Conservation (phyloP, 1,140 invertebrate species). For the Caenorhabditis tropicalis region DNA sequence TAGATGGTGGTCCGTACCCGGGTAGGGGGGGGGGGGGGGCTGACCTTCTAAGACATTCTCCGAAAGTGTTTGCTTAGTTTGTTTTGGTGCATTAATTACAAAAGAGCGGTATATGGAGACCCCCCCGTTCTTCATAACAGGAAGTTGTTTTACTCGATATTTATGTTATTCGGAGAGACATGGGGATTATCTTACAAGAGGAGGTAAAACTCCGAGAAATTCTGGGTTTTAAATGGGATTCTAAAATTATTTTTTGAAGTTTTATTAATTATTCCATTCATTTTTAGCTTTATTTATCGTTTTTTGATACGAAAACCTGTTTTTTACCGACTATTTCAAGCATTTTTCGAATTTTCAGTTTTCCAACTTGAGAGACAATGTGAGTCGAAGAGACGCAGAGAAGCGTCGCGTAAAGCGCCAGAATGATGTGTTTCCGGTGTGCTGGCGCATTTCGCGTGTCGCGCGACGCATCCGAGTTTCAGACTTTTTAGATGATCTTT, state of each 20-base stretch:
- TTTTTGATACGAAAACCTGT: too few relatives aligned
- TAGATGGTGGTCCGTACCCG: not conserved
- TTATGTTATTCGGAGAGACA: too few relatives aligned
- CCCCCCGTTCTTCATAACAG: not conserved
- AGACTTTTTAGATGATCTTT: too few relatives aligned
- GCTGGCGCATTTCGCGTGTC: not conserved
- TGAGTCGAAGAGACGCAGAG: not conserved
- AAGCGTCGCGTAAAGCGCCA: too few relatives aligned
- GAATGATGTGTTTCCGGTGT: not conserved
- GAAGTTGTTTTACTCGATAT: too few relatives aligned
- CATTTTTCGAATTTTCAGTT: not conserved
- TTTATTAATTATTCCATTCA: too few relatives aligned
- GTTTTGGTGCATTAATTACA: slow-evolving; percentile 40
- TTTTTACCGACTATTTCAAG: too few relatives aligned
- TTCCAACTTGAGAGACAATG: not conserved
- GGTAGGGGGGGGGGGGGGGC: not conserved
- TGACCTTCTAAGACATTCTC: not conserved
- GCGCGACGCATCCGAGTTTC: not conserved
- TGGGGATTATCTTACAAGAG: too few relatives aligned
- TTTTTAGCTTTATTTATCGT: too few relatives aligned
- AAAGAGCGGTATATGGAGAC: not conserved
- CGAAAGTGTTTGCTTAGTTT: slow-evolving; percentile 21
- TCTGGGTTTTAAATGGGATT: too few relatives aligned
- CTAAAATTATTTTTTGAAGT: too few relatives aligned
- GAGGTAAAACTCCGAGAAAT: too few relatives aligned